Base-by-base conservation (phyloP, 2,888 invertebrate species). In the Mactromeris polynyma region DNA sequence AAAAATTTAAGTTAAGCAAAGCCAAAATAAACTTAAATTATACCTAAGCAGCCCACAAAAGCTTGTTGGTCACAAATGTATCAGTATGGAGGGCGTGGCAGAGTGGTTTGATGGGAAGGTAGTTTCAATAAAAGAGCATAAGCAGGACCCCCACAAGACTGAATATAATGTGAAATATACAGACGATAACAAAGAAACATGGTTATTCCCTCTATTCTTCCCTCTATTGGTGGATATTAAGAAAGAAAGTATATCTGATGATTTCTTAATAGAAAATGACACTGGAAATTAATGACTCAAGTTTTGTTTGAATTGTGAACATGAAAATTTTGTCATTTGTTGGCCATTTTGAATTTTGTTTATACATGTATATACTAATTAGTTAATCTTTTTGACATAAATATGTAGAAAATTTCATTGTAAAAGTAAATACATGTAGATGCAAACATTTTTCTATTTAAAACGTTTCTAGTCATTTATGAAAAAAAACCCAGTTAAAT, bases 121-220 rank as follows among this genome's bases (percentile, higher is more conserved):
- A 1, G 2, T 78, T 1, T 19, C 9, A 3, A 42, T 73, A n/a
- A 7, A 0, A 2, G 33, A 69, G 33, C 19, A 6, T 14, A 69
- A 69, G 11, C 2, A 14, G 0, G 19, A 77, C 21, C 46, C 42
- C 3, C 3, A 0, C 11, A 58, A 80, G 40, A 80, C 40, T 1
- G 64, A 85, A 21, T 79, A 85, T 64, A n/a, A 4, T 1, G 42
- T 80, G 0, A 64, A 85, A n/a, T 79, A 85, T 31, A 14, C 14
- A 9, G 40, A 82, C 1, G 82, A 82, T 7, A 64, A 80, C 11
- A 58, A 78, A 9, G 84, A 58, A 3, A 11, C 26, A 17, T 77
- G 83, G 51, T 21, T 17, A 2, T 77, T 83, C 19, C 77, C 83
- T 1, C n/a, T n/a, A n/a, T n/a, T n/a, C n/a, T n/a, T n/a, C n/a